phyloP scores from a whole-genome alignment of 1,140 invertebrate genomes.

The Nephotettix cincticeps region DNA sequence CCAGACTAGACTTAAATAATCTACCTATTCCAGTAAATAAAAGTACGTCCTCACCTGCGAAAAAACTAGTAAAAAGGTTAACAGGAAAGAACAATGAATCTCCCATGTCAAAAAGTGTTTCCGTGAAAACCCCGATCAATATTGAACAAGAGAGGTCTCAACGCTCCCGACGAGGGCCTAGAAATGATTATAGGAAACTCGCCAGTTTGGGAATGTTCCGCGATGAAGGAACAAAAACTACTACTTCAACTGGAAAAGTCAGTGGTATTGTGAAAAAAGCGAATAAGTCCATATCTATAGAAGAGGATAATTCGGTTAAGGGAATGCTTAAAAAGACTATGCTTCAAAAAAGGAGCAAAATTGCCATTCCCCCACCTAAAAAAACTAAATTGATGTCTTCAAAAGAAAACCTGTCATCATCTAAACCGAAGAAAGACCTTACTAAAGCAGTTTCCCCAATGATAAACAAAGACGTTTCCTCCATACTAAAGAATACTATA shows the following conservation, averaged over 20 bases:
- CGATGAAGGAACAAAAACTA: too few relatives aligned
- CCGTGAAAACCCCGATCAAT: too few relatives aligned
- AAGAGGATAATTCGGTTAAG: neutral
- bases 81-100: neutral
- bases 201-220: too few relatives aligned
- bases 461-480: too few relatives aligned
- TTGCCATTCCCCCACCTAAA: neutral
- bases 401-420: neutral
- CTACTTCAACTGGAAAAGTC: too few relatives aligned
- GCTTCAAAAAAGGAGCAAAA: slow-evolving; percentile 4
- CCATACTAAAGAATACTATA: too few relatives aligned
- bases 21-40: neutral
- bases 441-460: neutral
- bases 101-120: too few relatives aligned
- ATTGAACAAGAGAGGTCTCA: too few relatives aligned
- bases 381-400: neutral
- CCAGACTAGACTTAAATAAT: neutral
- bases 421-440: neutral
- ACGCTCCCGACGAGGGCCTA: neutral
- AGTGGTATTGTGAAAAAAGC: too few relatives aligned
- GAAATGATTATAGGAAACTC: neutral
- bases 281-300: too few relatives aligned
- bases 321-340: neutral
- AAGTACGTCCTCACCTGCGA: neutral
- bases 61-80: neutral